Evolutionary conservation across 2,113 vertebrate genomes (phyloP).

Genomic region (Cichladusa arquata): DNA sequence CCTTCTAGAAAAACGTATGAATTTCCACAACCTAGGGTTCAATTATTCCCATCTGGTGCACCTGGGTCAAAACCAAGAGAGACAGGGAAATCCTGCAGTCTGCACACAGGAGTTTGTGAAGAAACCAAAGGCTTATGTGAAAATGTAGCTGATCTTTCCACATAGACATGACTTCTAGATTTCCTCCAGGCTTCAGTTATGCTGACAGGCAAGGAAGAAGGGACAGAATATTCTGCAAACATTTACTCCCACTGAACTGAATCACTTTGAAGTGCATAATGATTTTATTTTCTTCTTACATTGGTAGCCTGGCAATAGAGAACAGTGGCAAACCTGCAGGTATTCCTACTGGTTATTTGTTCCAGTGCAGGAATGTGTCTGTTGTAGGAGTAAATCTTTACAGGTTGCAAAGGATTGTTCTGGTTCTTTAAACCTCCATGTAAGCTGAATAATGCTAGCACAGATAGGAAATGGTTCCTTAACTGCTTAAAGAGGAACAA

Average conservation of each 20-base stretch:
- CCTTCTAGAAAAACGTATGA: not conserved
- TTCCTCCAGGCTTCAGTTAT: not conserved
- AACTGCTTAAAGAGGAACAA: not conserved
- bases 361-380: not conserved
- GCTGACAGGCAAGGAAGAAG: not conserved
- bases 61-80: not conserved
- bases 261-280: not conserved
- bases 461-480: not conserved
- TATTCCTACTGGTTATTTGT: not conserved
- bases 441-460: not conserved
- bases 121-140: not conserved
- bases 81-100: not conserved
- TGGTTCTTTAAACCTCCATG: not conserved
- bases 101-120: not conserved
- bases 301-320: not conserved
- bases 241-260: not conserved
- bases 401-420: not conserved
- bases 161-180: not conserved
- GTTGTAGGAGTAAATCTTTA: not conserved
- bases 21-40: not conserved
- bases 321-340: not conserved
- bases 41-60: not conserved
- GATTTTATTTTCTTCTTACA: not conserved
- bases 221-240: slow-evolving; percentile 10
- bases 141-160: not conserved